Evolutionary conservation across 1,140 invertebrate genomes (phyloP), one percentile per base, ranked within the genome.

Genomic region (Bactericera cockerelli): DNA sequence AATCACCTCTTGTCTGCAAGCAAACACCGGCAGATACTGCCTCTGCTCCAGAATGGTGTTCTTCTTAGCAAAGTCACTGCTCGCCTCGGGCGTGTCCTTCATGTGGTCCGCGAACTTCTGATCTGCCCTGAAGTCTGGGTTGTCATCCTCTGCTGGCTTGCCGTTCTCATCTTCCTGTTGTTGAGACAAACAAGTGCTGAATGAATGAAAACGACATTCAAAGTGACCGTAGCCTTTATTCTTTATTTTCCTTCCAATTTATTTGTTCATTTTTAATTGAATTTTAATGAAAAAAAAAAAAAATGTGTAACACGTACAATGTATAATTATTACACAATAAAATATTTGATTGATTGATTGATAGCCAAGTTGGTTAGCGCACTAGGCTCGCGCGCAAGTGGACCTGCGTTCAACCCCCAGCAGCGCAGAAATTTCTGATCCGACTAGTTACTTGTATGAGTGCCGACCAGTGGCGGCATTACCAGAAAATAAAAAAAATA

Each of bases 61-160:
- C 67, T 89, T 87, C 65, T 81, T 86, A 1, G 93, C 85, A 76
- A 96, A 96, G 26, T 96, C 88, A 63, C 89, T 92, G 19, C 82
- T 81, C 2, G 87, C 85, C 67, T 89, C 79, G 1, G 76, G 70
- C 55, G 76, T 70, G 38, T 79, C 78, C 64, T 82, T 82, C 81
- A 99, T 88, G 67, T 98, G 93, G 63, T 94, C 87, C 1, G 94
- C 93, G 76, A 98, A 99, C 70, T 98, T 95, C 68, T 99, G 95
- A 61, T 86, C 87, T 26, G 83, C 81, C 70, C 82, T 86, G 66
- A 83, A 91, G 69, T 91, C 87, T 8, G 81, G 77, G 25, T 76
- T 77, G 61, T 82, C 81, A 59, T 81, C 78, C 61, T 76, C 79
- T 63, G 78, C 73, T 24, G 72, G 67, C 39, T 78, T 75, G 28